phyloP scores from a whole-genome alignment of 2,113 vertebrate species.

The Arenaria interpres region DNA sequence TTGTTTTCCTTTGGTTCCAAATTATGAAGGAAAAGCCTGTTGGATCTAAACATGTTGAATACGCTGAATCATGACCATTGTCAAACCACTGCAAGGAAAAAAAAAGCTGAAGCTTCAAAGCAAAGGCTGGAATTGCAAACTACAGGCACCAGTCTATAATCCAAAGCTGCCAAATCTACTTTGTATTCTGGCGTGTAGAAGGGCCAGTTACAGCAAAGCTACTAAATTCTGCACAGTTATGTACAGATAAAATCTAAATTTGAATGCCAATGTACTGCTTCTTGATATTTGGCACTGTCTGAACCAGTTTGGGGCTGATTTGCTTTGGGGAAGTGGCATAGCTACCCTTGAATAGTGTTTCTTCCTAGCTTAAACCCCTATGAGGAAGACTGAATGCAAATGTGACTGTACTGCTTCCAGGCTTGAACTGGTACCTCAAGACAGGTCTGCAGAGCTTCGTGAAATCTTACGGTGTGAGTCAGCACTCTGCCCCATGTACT shows the following conservation, averaged over 20 bases:
- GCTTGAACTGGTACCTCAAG: constrained; percentile 20
- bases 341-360: not conserved
- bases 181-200: not conserved
- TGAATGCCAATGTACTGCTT: constrained; percentile 1
- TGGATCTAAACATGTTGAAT: not conserved
- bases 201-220: not conserved
- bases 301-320: constrained; percentile 28
- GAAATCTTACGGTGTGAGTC: constrained; percentile 5
- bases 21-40: not conserved
- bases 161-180: not conserved
- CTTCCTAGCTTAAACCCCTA: constrained; percentile 6
- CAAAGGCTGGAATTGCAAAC: not conserved
- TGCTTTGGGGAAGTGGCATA: constrained; percentile 14
- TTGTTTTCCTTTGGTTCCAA: not conserved
- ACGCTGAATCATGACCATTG: not conserved
- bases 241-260: constrained; percentile 43
- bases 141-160: not conserved
- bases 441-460: constrained; percentile 7
- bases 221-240: constrained; percentile 26
- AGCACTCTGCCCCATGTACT: constrained; percentile 4
- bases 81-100: not conserved
- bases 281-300: constrained; percentile 29
- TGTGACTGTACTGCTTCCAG: constrained; percentile 30
- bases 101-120: constrained; percentile 12
- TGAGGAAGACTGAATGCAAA: constrained; percentile 41